Conservation (phyloP, 2,888 invertebrate genomes). For the Hermodice carunculata region DNA sequence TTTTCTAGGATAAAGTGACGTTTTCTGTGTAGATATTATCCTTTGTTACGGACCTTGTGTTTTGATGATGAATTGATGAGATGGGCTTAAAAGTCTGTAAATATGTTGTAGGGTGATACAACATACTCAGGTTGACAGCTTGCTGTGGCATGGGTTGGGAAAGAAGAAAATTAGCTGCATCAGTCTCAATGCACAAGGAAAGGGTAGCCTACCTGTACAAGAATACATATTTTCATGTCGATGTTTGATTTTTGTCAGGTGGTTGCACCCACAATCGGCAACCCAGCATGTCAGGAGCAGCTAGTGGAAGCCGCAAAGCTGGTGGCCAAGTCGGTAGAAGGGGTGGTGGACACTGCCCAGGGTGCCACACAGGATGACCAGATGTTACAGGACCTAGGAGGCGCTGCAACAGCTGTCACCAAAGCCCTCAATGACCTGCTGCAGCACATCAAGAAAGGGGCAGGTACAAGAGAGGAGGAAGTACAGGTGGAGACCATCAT, state of each 20-base stretch:
- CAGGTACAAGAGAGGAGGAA: slow-evolving; percentile 3
- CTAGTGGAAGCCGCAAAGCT: slow-evolving; percentile 92
- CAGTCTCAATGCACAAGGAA: no score
- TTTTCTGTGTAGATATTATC: no score
- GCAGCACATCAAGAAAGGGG: slow-evolving; percentile 83
- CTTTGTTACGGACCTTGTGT: no score
- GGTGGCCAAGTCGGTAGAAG: slow-evolving; percentile 92
- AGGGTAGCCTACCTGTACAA: neutral
- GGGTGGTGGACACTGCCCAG: slow-evolving; percentile 79
- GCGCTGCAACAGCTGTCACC: slow-evolving; percentile 90
- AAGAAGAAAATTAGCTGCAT: no score
- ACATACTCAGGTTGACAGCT: no score
- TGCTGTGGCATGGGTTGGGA: no score
- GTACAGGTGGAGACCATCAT: slow-evolving; percentile 87
- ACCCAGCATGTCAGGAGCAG: slow-evolving; percentile 83
- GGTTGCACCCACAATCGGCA: slow-evolving; percentile 75
- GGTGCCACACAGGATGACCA: slow-evolving; percentile 78
- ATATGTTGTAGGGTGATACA: no score
- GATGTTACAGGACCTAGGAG: slow-evolving; percentile 81
- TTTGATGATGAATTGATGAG: no score
- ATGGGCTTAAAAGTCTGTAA: no score
- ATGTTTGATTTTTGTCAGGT: slow-evolving; percentile 68
- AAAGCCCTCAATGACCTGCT: slow-evolving; percentile 89
- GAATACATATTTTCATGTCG: neutral
- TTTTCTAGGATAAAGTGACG: no score